Evolutionary conservation across 2,888 invertebrate species (phyloP).

Genomic region (Diarsia brunnea): DNA sequence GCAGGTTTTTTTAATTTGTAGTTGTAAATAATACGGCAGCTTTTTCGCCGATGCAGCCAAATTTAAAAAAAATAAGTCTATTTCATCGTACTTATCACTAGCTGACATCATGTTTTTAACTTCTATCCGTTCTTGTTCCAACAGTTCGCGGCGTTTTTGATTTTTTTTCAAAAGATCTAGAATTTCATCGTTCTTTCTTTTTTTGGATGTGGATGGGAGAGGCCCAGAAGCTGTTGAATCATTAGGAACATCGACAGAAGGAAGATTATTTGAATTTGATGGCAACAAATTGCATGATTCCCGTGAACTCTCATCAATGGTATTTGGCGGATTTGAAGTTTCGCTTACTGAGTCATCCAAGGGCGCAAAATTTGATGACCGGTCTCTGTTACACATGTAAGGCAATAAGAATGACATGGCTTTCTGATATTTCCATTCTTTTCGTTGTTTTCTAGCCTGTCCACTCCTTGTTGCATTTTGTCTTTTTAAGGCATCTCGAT

Average conservation of each 20-base stretch:
- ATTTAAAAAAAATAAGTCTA: constrained; percentile 5
- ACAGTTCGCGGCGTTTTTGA: too few relatives aligned
- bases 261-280: not conserved
- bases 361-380: constrained; percentile 44
- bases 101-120: constrained; percentile 3
- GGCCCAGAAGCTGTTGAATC: too few relatives aligned
- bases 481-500: constrained; percentile 16
- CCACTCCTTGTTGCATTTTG: constrained; percentile 33
- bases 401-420: constrained; percentile 46
- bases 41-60: constrained; percentile 18
- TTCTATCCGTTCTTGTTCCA: too few relatives aligned
- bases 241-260: too few relatives aligned
- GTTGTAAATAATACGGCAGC: constrained; percentile 57
- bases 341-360: not conserved
- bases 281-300: too few relatives aligned
- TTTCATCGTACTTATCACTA: constrained; percentile 4
- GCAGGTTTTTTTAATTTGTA: constrained; percentile 48
- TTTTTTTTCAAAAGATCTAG: too few relatives aligned
- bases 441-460: constrained; percentile 18
- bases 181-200: too few relatives aligned
- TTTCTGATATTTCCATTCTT: constrained; percentile 10
- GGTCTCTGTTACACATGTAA: constrained; percentile 51
- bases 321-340: too few relatives aligned
- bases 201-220: too few relatives aligned
- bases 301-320: too few relatives aligned